A percentile compares a stretch with the other conserved stretches of the same genome.
phyloP scores from a whole-genome alignment of 2,888 invertebrate species.

The Bellardia pandia region DNA sequence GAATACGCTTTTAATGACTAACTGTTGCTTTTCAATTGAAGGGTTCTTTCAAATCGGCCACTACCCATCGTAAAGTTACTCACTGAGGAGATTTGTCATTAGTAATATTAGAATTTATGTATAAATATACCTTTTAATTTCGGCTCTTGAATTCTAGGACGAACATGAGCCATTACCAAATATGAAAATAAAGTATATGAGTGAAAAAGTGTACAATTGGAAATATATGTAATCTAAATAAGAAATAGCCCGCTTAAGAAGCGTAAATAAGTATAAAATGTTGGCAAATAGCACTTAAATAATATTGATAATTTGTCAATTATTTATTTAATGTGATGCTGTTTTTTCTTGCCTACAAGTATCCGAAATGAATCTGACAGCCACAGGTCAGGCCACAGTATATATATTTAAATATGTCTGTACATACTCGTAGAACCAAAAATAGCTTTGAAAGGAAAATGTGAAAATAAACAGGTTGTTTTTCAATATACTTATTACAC shows the following conservation, averaged over 20 bases:
- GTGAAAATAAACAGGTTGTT: constrained; percentile 43
- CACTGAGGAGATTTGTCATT: constrained; percentile 16
- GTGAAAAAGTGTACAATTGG: not conserved
- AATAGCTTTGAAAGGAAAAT: constrained; percentile 5
- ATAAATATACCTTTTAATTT: not conserved
- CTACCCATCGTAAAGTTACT: not conserved
- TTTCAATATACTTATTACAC: not conserved
- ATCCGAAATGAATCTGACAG: not conserved
- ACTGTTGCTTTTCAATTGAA: not conserved
- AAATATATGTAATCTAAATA: constrained; percentile 12
- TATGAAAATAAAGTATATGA: not conserved
- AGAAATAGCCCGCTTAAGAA: constrained; percentile 46
- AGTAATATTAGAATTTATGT: constrained; percentile 39
- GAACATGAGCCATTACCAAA: not conserved
- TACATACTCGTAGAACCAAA: not conserved
- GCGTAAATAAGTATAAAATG: constrained; percentile 25
- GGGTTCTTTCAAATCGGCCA: not conserved
- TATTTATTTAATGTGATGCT: constrained; percentile 28
- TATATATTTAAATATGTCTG: not conserved
- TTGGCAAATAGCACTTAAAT: constrained; percentile 21
- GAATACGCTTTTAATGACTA: not conserved
- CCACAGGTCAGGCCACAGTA: not conserved
- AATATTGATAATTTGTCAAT: constrained; percentile 61
- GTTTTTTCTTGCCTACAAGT: not conserved
- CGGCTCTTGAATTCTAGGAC: not conserved